phyloP scores from a whole-genome alignment of 2,113 vertebrate genomes.

The Redunca redunca region DNA sequence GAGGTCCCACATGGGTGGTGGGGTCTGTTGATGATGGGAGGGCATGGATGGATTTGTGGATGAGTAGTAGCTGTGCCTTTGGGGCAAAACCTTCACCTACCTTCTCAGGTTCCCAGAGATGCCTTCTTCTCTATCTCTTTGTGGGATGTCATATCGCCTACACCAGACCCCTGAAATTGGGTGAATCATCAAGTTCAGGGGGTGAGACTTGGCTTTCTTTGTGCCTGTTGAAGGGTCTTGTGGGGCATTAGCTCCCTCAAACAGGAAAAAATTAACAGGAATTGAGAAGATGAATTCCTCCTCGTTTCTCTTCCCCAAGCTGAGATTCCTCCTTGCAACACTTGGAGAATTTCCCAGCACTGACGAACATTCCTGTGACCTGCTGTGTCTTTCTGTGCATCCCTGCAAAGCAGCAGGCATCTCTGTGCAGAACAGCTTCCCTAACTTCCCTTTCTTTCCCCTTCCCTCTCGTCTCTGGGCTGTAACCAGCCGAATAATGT shows the following conservation, averaged over 20 bases:
- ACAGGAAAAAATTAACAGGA: neutral
- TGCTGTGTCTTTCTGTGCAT: rapidly evolving
- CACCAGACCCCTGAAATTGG: neutral
- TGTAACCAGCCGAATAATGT: neutral
- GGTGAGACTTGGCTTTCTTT: neutral
- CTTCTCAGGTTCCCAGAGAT: neutral
- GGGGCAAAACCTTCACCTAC: neutral
- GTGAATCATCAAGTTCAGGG: neutral
- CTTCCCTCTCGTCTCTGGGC: rapidly evolving
- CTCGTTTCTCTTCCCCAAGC: neutral
- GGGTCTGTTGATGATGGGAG: neutral
- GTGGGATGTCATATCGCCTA: neutral
- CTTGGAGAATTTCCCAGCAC: neutral
- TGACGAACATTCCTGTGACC: too few species aligned
- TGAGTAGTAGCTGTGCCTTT: neutral
- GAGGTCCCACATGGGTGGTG: neutral
- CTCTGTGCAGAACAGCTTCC: rapidly evolving
- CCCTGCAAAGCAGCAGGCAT: rapidly evolving
- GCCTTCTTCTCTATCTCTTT: neutral
- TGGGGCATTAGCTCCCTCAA: neutral
- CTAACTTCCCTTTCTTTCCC: neutral
- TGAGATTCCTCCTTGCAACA: neutral
- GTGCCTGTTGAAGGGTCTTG: neutral
- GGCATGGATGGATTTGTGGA: rapidly evolving
- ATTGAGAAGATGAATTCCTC: too few species aligned